Evolutionary conservation across 2,888 invertebrate species (phyloP).

Genomic region (Epinotia nisella): DNA sequence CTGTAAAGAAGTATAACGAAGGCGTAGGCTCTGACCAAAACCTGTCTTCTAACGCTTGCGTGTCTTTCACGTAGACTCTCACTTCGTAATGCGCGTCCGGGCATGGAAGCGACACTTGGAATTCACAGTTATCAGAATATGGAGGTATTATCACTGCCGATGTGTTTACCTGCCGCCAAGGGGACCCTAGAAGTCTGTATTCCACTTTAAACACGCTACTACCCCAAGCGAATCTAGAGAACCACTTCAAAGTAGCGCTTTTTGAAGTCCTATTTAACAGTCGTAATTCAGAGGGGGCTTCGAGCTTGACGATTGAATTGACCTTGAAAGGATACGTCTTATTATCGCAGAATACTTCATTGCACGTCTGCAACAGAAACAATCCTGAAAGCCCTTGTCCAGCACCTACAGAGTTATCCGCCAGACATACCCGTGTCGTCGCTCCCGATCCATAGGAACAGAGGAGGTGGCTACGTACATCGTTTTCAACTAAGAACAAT

Average conservation of each 20-base stretch:
- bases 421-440: background rate
- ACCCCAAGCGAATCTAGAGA: background rate
- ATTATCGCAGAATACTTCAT: conserved; percentile 11
- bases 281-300: background rate
- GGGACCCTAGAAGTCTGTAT: background rate
- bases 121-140: background rate
- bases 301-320: background rate
- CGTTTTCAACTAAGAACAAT: conserved; percentile 4
- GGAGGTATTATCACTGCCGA: background rate
- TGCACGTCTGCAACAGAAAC: background rate
- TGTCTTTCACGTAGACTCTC: background rate
- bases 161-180: background rate
- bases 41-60: background rate
- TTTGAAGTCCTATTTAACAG: background rate
- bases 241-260: background rate
- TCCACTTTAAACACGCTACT: conserved; percentile 3
- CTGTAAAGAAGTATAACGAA: conserved; percentile 7
- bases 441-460: background rate
- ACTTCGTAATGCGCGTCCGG: conserved; percentile 11
- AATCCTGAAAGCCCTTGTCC: background rate
- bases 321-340: background rate
- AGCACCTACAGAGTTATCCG: background rate
- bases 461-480: background rate
- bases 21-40: conserved; percentile 2
- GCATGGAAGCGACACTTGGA: background rate